phyloP scores from a whole-genome alignment of 37 sponge, comb jelly and placozoan genomes.

The Eunapius fragilis region DNA sequence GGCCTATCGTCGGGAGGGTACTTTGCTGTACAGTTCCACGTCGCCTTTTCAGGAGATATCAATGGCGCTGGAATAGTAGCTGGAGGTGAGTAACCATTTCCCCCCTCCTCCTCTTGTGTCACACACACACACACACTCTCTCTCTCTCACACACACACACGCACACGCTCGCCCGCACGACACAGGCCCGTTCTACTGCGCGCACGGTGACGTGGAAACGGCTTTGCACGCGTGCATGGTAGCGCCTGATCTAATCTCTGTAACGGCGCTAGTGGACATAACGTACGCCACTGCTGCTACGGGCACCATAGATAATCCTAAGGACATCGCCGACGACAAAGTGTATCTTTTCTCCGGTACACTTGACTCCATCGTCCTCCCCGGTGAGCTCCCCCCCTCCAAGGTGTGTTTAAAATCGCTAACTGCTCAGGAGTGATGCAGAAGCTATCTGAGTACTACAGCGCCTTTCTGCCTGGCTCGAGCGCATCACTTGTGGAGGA shows the following conservation, averaged over 20 bases:
- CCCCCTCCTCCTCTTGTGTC: too few species aligned
- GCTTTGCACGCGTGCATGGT: conserved; percentile 59
- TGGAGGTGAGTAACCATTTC: conserved; percentile 77
- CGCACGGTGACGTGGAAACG: conserved; percentile 37
- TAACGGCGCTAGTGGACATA: conserved; percentile 54
- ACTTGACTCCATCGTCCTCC: conserved; percentile 59
- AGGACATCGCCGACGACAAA: conserved; percentile 28
- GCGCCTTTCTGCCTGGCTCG: conserved; percentile 8
- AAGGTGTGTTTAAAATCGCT: background rate
- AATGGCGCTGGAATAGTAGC: conserved; percentile 80
- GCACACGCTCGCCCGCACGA: too few species aligned
- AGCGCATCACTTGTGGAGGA: conserved; percentile 9
- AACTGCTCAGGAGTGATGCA: conserved; percentile 52
- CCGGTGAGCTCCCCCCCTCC: conserved; percentile 35
- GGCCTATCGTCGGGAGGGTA: conserved; percentile 85
- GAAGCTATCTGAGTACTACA: conserved; percentile 69
- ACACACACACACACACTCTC: too few species aligned
- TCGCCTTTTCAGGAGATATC: conserved; percentile 73
- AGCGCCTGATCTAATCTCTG: conserved; percentile 50
- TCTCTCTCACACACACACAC: too few species aligned
- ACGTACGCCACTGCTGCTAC: conserved; percentile 49
- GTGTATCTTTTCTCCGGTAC: conserved; percentile 78
- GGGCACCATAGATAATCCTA: conserved; percentile 50
- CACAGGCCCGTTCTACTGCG: conserved; percentile 81
- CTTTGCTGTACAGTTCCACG: conserved; percentile 87